Conservation (phyloP, 2,113 vertebrate species). For the Ammodytes marinus region DNA sequence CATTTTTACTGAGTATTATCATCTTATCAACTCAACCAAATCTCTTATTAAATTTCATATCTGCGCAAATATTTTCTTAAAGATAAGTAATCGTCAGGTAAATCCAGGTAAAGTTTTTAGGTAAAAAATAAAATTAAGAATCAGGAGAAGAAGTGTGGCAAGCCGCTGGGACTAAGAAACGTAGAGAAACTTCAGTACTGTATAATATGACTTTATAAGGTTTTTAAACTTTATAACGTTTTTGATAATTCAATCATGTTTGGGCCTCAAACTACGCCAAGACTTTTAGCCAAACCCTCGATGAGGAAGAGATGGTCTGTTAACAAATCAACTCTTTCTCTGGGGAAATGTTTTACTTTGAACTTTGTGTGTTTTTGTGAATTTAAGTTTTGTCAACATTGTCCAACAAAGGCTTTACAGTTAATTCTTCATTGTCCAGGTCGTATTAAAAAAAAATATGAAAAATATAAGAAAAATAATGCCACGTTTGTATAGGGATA, state of each 20-base stretch:
- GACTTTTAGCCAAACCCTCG: slow-evolving; percentile 5
- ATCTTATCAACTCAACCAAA: no score
- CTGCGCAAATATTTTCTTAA: no score
- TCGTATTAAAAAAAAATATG: neutral
- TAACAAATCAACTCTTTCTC: slow-evolving; percentile 36
- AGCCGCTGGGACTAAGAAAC: neutral
- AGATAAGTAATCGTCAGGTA: no score
- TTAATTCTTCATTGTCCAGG: neutral
- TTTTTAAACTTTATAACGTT: slow-evolving; percentile 20
- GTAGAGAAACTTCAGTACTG: slow-evolving; percentile 19
- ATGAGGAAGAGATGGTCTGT: slow-evolving; percentile 23
- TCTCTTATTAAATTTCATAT: no score
- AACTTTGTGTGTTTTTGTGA: neutral
- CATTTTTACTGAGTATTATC: no score
- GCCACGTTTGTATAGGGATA: neutral
- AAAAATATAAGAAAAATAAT: neutral
- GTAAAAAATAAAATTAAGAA: neutral
- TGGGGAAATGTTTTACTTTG: neutral
- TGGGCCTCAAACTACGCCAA: slow-evolving; percentile 61
- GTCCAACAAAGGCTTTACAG: neutral
- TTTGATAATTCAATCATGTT: slow-evolving; percentile 49
- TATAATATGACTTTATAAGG: neutral
- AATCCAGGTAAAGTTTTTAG: neutral
- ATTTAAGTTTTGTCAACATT: neutral
- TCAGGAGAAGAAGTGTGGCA: slow-evolving; percentile 14